A percentile compares a stretch with the other conserved stretches of the same genome.
Conservation (phyloP, 2,797 vertebrate species). For the Hipposideros larvatus region DNA sequence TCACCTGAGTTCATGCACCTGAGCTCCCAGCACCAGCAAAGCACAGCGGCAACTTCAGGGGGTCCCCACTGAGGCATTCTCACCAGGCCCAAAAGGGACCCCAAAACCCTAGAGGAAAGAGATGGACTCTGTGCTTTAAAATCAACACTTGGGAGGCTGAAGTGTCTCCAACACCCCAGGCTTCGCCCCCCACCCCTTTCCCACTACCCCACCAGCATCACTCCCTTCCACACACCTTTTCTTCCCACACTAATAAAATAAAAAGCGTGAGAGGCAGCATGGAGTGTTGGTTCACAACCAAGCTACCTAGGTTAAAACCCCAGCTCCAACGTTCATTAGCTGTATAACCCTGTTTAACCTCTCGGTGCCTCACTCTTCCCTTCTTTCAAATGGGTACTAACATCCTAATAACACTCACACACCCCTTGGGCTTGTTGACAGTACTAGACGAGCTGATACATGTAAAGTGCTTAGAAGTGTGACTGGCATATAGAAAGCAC, state of each 20-base stretch:
- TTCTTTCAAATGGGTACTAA: background rate
- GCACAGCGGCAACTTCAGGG: too few species aligned
- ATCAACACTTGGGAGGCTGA: too few species aligned
- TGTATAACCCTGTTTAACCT: background rate
- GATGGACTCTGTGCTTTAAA: too few species aligned
- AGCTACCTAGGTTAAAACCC: background rate
- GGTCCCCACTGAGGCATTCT: background rate
- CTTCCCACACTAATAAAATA: background rate
- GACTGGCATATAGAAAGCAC: fast-evolving
- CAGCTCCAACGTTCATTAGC: background rate
- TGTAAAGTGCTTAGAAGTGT: too few species aligned
- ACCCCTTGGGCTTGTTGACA: too few species aligned
- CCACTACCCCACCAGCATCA: background rate
- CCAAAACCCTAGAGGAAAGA: background rate
- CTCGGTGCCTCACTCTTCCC: background rate
- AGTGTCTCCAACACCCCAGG: background rate
- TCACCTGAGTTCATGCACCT: background rate
- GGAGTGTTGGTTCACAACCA: background rate
- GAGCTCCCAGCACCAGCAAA: background rate
- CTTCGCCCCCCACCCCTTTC: background rate
- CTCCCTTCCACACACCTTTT: too few species aligned
- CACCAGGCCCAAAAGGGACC: background rate
- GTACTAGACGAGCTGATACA: background rate
- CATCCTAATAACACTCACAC: too few species aligned
- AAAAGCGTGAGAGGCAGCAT: background rate